Evolutionary conservation across 2,888 invertebrate species (phyloP).

Genomic region (Ernsta delagoae): DNA sequence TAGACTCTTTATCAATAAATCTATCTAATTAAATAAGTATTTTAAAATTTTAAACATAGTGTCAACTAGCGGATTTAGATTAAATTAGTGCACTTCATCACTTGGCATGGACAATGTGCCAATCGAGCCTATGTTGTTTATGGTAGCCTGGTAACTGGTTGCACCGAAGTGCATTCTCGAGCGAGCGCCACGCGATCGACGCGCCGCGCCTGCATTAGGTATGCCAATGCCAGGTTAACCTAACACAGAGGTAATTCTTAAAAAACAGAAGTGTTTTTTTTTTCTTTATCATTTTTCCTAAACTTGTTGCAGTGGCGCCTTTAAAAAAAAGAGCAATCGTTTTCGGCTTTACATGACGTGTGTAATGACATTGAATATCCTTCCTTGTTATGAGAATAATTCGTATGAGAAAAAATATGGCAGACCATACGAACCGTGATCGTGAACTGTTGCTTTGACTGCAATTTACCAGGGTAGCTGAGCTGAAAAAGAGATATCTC

Average conservation of each 20-base stretch:
- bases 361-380: slow-evolving; percentile 20
- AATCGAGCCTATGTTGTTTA: slow-evolving; percentile 12
- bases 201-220: too few species aligned
- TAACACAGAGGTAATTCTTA: neutral
- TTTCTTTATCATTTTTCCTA: too few species aligned
- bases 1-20: too few species aligned
- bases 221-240: too few species aligned
- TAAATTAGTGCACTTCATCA: neutral
- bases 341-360: neutral
- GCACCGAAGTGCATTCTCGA: slow-evolving; percentile 70
- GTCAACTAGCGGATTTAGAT: neutral
- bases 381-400: neutral
- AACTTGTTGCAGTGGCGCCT: too few species aligned
- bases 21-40: too few species aligned
- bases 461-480: slow-evolving; percentile 68
- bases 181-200: slow-evolving; percentile 6
- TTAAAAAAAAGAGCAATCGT: neutral
- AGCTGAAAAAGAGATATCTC: slow-evolving; percentile 57
- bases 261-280: too few species aligned
- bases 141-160: slow-evolving; percentile 69
- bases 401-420: neutral
- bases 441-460: slow-evolving; percentile 59
- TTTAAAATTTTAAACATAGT: too few species aligned
- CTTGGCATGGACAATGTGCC: slow-evolving; percentile 15
- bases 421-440: neutral